Evolutionary conservation across 2,888 invertebrate genomes (phyloP), one percentile per base, ranked within the genome.

Genomic region (Chrysodeixis includens): DNA sequence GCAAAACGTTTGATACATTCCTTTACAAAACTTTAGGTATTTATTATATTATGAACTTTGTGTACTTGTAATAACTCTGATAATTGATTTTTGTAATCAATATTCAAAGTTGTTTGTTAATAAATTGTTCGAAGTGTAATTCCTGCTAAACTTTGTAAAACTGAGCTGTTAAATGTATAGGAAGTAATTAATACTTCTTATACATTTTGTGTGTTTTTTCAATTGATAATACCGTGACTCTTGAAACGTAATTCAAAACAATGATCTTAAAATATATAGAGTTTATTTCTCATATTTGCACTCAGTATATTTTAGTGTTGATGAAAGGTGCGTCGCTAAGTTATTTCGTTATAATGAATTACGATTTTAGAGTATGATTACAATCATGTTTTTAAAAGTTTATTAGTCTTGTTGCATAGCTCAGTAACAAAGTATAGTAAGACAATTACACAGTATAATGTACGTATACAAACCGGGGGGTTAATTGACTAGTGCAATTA

Each of bases 401-500:
- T n/a, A n/a, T n/a, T n/a, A n/a, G n/a, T 1, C 9, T 8, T 8
- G 0, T 0, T 9, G 18, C 8, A 46, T 18, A 18, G 46, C 46
- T 18, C 20, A 49, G 46, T 49, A 10, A 49, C 18, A 20, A 49
- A 49, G 46, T 49, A 20, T 20, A 49, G 46, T 49, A 49, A n/a
- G 9, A 2, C 1, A 10, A 10, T 10, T 9, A 20, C 20, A 20
- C 46, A 10, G 18, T 18, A 20, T 18, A 49, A 20, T 49, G 46
- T 49, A 49, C 46, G 18, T 20, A 30, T 54, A 30, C 54, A 16
- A 30, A 8, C 53, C 14, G 83, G 90, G 81, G 89, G 90, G 90
- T 78, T 85, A 83, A 88, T 88, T 90, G 92, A 88, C 85, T 57
- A 26, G 65, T 26, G 88, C 90, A 89, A 88, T 89, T 83, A 83